Evolutionary conservation across 2,888 invertebrate species (phyloP).

Genomic region (Drosophila yooni): DNA sequence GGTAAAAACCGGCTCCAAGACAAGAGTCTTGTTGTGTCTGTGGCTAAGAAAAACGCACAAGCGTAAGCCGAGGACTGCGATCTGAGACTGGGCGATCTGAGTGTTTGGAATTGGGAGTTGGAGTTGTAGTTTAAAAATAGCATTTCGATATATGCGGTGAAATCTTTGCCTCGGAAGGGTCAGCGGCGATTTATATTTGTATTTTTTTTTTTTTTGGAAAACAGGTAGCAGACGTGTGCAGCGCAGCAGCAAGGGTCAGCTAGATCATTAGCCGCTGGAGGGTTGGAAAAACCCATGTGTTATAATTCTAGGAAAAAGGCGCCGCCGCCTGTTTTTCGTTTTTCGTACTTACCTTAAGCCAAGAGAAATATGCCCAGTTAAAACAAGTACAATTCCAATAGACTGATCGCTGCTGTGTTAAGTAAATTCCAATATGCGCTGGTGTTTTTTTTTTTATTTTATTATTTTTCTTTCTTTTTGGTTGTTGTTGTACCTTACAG

Average conservation of each 20-base stretch:
- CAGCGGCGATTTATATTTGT: conserved; percentile 8
- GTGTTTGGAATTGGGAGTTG: conserved; percentile 19
- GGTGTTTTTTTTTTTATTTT: conserved; percentile 16
- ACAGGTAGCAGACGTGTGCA: conserved; percentile 63
- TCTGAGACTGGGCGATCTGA: conserved; percentile 24
- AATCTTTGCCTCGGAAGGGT: conserved; percentile 40
- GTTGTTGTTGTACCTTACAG: conserved; percentile 69
- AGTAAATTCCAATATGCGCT: conserved; percentile 79
- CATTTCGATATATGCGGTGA: conserved; percentile 72
- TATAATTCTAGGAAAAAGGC: conserved; percentile 47
- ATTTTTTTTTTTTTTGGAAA: neutral
- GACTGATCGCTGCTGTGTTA: conserved; percentile 43
- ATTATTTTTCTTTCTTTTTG: neutral
- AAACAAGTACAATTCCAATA: conserved; percentile 63
- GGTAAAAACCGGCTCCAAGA: conserved; percentile 52
- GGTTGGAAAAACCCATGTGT: conserved; percentile 57
- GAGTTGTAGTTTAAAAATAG: conserved; percentile 67
- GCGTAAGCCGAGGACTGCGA: conserved; percentile 43
- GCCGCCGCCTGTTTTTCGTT: conserved; percentile 25
- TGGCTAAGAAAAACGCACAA: conserved; percentile 39
- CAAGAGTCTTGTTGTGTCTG: conserved; percentile 33
- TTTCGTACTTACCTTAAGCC: conserved; percentile 48
- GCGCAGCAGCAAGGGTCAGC: conserved; percentile 53
- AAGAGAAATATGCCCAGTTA: conserved; percentile 2
- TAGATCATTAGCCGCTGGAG: conserved; percentile 56